These are phyloP conservation scores for Eunapius fragilis DNA, from an alignment of 37 sponge, comb jelly and placozoan genomes.

Conservation along the genomic window DNA sequence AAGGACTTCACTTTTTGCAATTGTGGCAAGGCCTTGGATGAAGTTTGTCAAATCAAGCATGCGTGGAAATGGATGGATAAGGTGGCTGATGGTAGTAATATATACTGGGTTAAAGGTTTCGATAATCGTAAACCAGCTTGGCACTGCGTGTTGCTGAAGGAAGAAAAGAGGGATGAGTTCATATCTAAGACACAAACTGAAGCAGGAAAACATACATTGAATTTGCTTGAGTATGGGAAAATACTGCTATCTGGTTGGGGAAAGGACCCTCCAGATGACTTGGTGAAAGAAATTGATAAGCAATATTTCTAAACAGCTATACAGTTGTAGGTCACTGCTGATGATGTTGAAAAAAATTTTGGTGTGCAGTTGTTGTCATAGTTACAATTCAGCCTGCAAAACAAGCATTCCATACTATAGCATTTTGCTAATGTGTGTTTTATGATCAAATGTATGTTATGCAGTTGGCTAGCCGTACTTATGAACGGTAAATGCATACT, in stretches of 20 bases:
- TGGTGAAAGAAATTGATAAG: slow-evolving; percentile 2
- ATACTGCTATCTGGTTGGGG: slow-evolving; percentile 79
- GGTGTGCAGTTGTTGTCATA: too few species aligned
- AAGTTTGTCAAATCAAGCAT: not conserved
- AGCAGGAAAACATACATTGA: slow-evolving; percentile 15
- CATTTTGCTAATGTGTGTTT: too few species aligned
- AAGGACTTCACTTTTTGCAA: slow-evolving; percentile 10
- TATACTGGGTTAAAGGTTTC: slow-evolving; percentile 36
- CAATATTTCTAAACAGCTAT: not conserved
- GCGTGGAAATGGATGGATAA: slow-evolving; percentile 1
- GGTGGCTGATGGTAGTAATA: not conserved
- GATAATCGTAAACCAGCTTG: slow-evolving; percentile 62
- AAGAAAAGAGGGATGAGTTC: slow-evolving; percentile 31
- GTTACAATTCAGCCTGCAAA: too few species aligned
- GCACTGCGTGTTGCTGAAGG: slow-evolving; percentile 73
- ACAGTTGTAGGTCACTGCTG: too few species aligned
- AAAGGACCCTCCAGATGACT: slow-evolving; percentile 69
- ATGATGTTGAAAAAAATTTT: too few species aligned
- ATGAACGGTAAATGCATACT: too few species aligned
- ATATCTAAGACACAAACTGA: slow-evolving; percentile 29
- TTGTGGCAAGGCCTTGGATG: slow-evolving; percentile 12
- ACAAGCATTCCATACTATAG: too few species aligned
- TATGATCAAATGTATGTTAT: too few species aligned
- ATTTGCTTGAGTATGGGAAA: slow-evolving; percentile 71
- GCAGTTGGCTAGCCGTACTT: too few species aligned